Percentiles rank a stretch among this genome's conserved stretches.
These are phyloP conservation scores for Alaudala cheleensis DNA, from an alignment of 2,113 vertebrate species.

Conservation along the genomic window DNA sequence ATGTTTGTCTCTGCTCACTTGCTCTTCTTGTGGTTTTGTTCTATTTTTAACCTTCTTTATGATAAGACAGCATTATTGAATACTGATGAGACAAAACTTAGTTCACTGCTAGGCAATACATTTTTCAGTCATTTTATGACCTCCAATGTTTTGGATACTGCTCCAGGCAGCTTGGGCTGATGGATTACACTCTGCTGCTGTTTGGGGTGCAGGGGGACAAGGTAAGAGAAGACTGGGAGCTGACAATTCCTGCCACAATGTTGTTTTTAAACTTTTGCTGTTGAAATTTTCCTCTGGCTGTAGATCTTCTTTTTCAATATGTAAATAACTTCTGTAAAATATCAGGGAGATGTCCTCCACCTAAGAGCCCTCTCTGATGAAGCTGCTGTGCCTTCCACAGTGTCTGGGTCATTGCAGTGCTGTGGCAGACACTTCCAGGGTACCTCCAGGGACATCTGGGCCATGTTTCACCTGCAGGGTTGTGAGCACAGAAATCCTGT, in stretches of 20 bases:
- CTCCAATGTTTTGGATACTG: background rate
- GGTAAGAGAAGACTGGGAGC: background rate
- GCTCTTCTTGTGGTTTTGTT: conserved; percentile 11
- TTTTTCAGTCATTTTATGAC: background rate
- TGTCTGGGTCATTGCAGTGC: background rate
- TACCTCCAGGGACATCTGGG: background rate
- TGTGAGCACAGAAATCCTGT: background rate
- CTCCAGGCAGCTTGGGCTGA: background rate
- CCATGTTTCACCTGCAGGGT: background rate
- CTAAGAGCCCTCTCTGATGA: background rate
- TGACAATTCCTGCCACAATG: background rate
- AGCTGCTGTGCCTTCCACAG: background rate
- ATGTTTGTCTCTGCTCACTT: background rate
- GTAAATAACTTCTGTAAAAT: background rate
- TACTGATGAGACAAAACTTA: conserved; percentile 23
- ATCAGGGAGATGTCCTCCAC: background rate
- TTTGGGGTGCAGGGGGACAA: background rate
- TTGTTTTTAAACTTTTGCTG: background rate
- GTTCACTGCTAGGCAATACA: background rate
- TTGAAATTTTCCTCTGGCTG: background rate
- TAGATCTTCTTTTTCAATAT: background rate
- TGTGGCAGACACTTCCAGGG: background rate
- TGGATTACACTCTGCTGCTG: background rate
- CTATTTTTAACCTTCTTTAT: conserved; percentile 26
- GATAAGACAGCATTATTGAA: background rate